phyloP scores from a whole-genome alignment of 2,113 vertebrate genomes.

The Phyllopteryx taeniolatus region DNA sequence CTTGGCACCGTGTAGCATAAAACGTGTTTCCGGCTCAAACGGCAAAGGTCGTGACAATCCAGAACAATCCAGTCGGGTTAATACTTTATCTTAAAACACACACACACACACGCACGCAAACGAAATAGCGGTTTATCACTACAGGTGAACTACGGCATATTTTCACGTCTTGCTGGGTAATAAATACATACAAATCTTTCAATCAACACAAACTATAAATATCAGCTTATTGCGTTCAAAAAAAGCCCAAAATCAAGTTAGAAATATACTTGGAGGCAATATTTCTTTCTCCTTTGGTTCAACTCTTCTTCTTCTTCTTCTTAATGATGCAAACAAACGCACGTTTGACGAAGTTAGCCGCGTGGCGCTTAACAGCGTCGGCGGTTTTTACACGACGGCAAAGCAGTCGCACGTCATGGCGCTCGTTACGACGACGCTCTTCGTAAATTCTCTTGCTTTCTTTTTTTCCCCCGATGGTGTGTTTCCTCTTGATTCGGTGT shows the following conservation, averaged over 20 bases:
- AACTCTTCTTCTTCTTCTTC: constrained; percentile 3
- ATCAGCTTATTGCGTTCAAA: constrained; percentile 50
- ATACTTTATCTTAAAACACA: constrained; percentile 6
- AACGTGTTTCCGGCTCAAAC: constrained; percentile 14
- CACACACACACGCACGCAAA: neutral
- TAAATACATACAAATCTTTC: constrained; percentile 51
- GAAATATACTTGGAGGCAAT: constrained; percentile 15
- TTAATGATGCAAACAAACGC: constrained; percentile 11
- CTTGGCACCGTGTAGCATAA: constrained; percentile 10
- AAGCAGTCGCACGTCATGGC: constrained; percentile 38
- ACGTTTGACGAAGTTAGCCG: constrained; percentile 25
- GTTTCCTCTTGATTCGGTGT: neutral
- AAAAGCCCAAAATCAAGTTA: constrained; percentile 21
- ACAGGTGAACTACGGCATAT: constrained; percentile 24
- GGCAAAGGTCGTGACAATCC: constrained; percentile 14
- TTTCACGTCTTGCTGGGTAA: constrained; percentile 31
- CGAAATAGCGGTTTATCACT: constrained; percentile 36
- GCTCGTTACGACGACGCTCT: neutral
- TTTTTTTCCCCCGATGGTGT: too few species aligned
- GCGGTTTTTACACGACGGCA: constrained; percentile 7
- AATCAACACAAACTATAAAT: constrained; percentile 59
- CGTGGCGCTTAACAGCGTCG: constrained; percentile 35
- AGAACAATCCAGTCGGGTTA: constrained; percentile 20
- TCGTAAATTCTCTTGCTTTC: neutral
- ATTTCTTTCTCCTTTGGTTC: constrained; percentile 21